Evolutionary conservation across 2,797 vertebrate species (phyloP), one percentile per base, ranked within the genome.

Genomic region (Pagetopsis macropterus): DNA sequence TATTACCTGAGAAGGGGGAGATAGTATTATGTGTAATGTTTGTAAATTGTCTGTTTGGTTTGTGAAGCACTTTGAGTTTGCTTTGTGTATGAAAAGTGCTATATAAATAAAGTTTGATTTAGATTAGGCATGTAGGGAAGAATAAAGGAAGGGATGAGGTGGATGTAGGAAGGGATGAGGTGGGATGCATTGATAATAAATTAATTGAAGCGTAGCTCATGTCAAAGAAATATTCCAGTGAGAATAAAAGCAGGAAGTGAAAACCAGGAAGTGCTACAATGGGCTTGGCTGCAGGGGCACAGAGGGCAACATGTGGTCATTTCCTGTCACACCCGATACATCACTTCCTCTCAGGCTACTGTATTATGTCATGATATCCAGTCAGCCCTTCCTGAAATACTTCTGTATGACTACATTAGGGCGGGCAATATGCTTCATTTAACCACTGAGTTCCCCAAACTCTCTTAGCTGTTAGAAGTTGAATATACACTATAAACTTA

Each of bases 191-290:
- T 49, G 21, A 77, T 72, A 2, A 79, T 85, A 48, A 48, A 48
- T 65, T 88, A 45, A 63, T 79, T 83, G 60, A 70, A 64, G 71
- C 46, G 27, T 21, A 56, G 51, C 41, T 88, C 49, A 87, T 89
- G 84, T 89, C 81, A 82, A 85, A 80, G 82, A 88, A 90, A 83
- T 90, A 88, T 76, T 87, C 81, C 72, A 5, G 80, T 84, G 60
- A 88, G 84, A 86, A 77, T 82, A 75, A 75, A 89, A 74, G 55
- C 87, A 91, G 93, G 91, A 94, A 88, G 86, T 87, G 81, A 78
- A 76, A 86, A 89, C 84, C 87, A 89, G 91, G 94, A 90, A 44
- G 77, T 91, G 83, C 89, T 89, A 91, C 94, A 91, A 93, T 91
- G 85, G 79, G 52, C 82, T 41, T 17, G 51, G 68, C 65, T 84